phyloP scores from a whole-genome alignment of 2,888 invertebrate genomes.

The Cylloceria caligata region DNA sequence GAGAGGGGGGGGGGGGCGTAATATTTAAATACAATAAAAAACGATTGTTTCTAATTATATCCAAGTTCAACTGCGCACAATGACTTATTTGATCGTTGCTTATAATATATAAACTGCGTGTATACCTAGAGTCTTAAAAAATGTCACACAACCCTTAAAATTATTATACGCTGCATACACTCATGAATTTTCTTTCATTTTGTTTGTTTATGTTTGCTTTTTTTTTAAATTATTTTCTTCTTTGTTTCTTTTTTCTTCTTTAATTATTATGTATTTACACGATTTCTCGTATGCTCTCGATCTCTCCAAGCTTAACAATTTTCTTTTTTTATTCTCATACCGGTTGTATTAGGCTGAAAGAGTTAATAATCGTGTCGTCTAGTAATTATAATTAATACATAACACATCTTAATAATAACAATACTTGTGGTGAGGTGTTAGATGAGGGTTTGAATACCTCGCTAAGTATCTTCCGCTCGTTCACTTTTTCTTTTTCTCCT shows the following conservation, averaged over 20 bases:
- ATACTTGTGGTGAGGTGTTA: constrained; percentile 67
- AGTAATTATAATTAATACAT: constrained; percentile 63
- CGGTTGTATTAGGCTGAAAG: constrained; percentile 50
- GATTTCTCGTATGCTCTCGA: constrained; percentile 58
- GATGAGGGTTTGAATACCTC: constrained; percentile 42
- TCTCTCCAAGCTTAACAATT: constrained; percentile 32
- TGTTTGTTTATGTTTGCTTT: no score
- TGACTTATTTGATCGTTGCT: constrained; percentile 75
- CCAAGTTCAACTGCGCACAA: constrained; percentile 47
- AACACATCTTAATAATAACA: constrained; percentile 71
- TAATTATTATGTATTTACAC: constrained; percentile 58
- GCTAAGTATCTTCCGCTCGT: constrained; percentile 57
- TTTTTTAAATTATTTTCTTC: no score
- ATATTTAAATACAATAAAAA: constrained; percentile 66
- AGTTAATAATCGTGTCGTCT: constrained; percentile 53
- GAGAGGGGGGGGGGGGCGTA: constrained; percentile 3
- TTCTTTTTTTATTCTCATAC: constrained; percentile 27
- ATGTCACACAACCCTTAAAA: constrained; percentile 70
- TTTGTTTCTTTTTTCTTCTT: constrained; percentile 44
- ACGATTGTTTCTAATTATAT: constrained; percentile 30
- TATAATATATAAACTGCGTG: constrained; percentile 70
- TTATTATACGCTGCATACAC: constrained; percentile 69
- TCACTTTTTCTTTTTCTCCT: constrained; percentile 23
- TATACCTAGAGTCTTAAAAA: constrained; percentile 74
- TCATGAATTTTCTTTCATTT: constrained; percentile 68